Conservation (phyloP, 1,140 invertebrate species). For the Hirudo medicinalis region DNA sequence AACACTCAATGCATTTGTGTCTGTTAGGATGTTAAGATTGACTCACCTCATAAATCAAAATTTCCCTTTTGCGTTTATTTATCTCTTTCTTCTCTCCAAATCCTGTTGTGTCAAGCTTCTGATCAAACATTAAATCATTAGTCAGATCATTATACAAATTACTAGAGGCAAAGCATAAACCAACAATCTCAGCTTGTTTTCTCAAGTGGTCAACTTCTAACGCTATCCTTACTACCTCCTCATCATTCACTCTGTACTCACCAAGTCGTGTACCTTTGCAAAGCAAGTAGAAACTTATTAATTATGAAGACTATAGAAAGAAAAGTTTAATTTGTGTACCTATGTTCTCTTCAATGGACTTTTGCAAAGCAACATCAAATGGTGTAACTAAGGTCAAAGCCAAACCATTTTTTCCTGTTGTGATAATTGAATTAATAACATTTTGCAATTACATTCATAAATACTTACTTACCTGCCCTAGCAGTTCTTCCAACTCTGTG, state of each 20-base stretch:
- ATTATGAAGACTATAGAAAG: slow-evolving; percentile 1
- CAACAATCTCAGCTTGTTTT: slow-evolving; percentile 70
- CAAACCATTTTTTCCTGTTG: slow-evolving; percentile 36
- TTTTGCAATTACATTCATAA: not conserved
- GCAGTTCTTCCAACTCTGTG: slow-evolving; percentile 42
- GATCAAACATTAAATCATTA: not conserved
- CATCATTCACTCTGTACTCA: slow-evolving; percentile 66
- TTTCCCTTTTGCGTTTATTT: slow-evolving; percentile 72
- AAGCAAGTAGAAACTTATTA: not conserved
- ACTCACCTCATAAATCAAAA: slow-evolving; percentile 56
- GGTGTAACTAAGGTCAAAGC: slow-evolving; percentile 82
- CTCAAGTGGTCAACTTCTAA: slow-evolving; percentile 78
- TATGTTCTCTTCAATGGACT: slow-evolving; percentile 70
- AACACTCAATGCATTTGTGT: too few species aligned
- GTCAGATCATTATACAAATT: not conserved
- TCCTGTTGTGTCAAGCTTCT: slow-evolving; percentile 70
- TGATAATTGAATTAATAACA: slow-evolving; percentile 3
- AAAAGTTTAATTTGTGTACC: not conserved
- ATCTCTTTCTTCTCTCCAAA: slow-evolving; percentile 75
- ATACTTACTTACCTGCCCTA: slow-evolving; percentile 36
- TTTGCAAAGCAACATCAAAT: slow-evolving; percentile 70
- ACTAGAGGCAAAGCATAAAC: slow-evolving; percentile 21
- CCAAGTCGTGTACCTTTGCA: slow-evolving; percentile 55
- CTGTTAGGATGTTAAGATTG: not conserved
- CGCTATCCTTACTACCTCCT: slow-evolving; percentile 68